These are phyloP conservation scores for Clitarchus hookeri DNA, from an alignment of 2,888 invertebrate species.

Conservation along the genomic window DNA sequence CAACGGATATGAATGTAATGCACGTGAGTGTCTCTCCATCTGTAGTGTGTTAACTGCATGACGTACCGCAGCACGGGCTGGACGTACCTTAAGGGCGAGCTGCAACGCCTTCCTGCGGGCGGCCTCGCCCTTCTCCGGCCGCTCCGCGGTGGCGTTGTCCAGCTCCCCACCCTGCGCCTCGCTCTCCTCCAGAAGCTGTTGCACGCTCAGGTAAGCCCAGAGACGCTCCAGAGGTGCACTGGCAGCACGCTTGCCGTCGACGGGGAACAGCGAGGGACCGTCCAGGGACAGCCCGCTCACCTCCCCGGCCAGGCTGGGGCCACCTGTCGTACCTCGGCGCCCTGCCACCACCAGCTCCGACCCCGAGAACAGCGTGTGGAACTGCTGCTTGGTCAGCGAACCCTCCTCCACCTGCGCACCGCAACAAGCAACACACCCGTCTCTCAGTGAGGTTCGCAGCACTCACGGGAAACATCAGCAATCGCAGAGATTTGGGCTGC, in stretches of 20 bases:
- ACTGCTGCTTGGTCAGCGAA: constrained; percentile 59
- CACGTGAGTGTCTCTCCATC: no score
- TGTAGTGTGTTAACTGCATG: no score
- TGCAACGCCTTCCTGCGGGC: constrained; percentile 61
- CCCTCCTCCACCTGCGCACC: constrained; percentile 55
- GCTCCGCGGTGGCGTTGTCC: background rate
- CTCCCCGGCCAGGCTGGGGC: constrained; percentile 15
- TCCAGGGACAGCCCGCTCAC: constrained; percentile 28
- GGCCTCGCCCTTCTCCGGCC: constrained; percentile 30
- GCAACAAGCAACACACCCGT: background rate
- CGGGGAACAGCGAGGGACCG: constrained; percentile 29
- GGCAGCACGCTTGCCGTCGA: constrained; percentile 48
- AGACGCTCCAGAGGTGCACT: constrained; percentile 57
- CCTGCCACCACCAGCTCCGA: constrained; percentile 69
- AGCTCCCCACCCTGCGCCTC: constrained; percentile 49
- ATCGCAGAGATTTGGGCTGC: no score
- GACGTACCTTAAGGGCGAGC: constrained; percentile 61
- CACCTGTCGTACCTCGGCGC: constrained; percentile 47
- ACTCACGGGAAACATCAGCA: no score
- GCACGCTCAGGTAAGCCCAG: constrained; percentile 71
- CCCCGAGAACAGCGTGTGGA: constrained; percentile 65
- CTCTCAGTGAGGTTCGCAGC: background rate
- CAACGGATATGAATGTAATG: no score
- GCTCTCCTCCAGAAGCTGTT: constrained; percentile 62
- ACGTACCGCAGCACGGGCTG: no score